Base-by-base conservation (phyloP, 1,140 invertebrate species). In the Drosophila nasuta region DNA sequence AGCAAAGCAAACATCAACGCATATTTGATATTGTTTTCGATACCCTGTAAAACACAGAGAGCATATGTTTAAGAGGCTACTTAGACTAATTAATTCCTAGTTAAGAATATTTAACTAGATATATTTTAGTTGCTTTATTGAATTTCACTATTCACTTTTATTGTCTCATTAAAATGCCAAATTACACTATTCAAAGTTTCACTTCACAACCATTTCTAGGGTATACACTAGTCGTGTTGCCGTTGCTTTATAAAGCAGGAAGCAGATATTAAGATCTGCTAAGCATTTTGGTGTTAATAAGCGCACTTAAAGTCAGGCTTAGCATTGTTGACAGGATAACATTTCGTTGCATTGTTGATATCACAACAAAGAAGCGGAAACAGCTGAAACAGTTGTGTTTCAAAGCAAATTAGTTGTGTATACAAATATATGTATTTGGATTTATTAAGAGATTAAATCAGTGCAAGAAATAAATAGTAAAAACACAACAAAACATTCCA, bases 21-120 rank as follows among this genome's bases (percentile, higher is more conserved):
- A 68, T 62, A 38, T 62, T 71, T 59, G 58, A 48, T 56, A 60
- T 48, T 43, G 43, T 43, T 20, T 41, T 33, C 20, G n/a, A 62
- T 74, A 56, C 71, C 57, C 65, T 43, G 57, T 56, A 54, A 49
- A 11, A 33, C 33, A 25, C 20, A 25, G 3, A 25, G n/a, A n/a
- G n/a, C n/a, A n/a, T n/a, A n/a, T n/a, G n/a, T n/a, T n/a, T n/a
- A n/a, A n/a, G n/a, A n/a, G n/a, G n/a, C n/a, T n/a, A n/a, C n/a
- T n/a, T n/a, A n/a, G n/a, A n/a, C n/a, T n/a, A n/a, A n/a, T n/a
- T n/a, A n/a, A n/a, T n/a, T n/a, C n/a, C n/a, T n/a, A n/a, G n/a
- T n/a, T n/a, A n/a, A n/a, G n/a, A n/a, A n/a, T n/a, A n/a, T n/a
- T n/a, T n/a, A n/a, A n/a, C n/a, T n/a, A n/a, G n/a, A n/a, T n/a